phyloP scores from a whole-genome alignment of 2,113 vertebrate species.

The Gymnocephalus cernua region DNA sequence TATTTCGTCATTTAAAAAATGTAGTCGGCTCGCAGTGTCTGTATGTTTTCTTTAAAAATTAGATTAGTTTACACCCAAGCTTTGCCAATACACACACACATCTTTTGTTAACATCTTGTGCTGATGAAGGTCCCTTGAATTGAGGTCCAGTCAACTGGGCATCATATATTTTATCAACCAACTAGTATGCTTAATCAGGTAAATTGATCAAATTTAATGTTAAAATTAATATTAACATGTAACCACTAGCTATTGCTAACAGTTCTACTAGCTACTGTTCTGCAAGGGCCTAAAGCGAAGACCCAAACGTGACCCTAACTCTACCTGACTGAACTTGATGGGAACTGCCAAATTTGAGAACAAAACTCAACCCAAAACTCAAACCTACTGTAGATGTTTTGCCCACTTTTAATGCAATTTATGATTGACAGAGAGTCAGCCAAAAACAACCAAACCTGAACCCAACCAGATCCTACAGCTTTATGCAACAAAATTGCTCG shows the following conservation, averaged over 20 bases:
- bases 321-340: neutral
- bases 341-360: neutral
- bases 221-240: neutral
- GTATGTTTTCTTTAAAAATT: neutral
- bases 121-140: neutral
- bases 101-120: neutral
- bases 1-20: neutral
- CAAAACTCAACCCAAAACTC: neutral
- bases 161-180: neutral
- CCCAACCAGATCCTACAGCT: neutral
- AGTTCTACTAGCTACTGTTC: neutral
- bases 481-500: no score
- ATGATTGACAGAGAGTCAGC: neutral
- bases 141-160: neutral
- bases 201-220: neutral
- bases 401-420: neutral
- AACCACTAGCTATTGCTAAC: neutral
- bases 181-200: neutral
- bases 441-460: neutral
- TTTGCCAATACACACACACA: neutral
- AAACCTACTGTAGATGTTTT: neutral
- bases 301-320: neutral
- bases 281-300: neutral
- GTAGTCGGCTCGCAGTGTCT: neutral
- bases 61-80: neutral